Evolutionary conservation across 2,888 invertebrate genomes (phyloP).

Genomic region (Serripes groenlandicus): DNA sequence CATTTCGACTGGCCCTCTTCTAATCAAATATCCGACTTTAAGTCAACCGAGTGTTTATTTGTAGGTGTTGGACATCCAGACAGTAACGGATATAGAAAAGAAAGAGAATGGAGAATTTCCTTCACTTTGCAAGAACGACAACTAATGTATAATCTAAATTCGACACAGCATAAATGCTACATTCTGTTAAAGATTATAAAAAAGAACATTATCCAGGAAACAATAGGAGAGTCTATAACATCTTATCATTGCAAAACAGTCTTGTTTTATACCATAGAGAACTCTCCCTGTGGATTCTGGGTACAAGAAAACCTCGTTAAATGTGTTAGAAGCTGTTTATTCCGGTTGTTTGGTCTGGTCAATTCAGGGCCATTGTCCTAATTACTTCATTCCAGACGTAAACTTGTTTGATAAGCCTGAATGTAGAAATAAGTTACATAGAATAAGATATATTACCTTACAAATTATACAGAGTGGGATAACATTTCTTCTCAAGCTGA

Average conservation of each 20-base stretch:
- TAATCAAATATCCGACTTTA: not conserved
- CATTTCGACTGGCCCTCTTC: not conserved
- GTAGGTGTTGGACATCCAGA: not conserved
- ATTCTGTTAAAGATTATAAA: slow-evolving; percentile 17
- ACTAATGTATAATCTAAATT: not conserved
- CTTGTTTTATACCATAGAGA: slow-evolving; percentile 7
- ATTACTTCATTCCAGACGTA: slow-evolving; percentile 7
- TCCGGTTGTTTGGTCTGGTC: not conserved
- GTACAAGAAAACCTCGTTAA: not conserved
- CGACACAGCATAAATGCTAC: slow-evolving; percentile 13
- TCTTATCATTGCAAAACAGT: slow-evolving; percentile 11
- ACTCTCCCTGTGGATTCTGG: not conserved
- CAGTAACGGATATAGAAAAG: not conserved
- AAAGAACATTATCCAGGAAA: not conserved
- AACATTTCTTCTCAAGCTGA: no score
- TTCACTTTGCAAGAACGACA: not conserved
- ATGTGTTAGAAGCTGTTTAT: not conserved
- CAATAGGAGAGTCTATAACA: not conserved
- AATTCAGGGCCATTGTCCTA: not conserved
- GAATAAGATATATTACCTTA: no score
- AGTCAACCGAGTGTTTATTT: not conserved
- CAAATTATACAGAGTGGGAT: no score
- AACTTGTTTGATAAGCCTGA: slow-evolving; percentile 14
- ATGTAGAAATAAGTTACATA: no score
- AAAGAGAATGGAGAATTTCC: slow-evolving; percentile 3